Base-by-base conservation (phyloP, 2,888 invertebrate species). In the Cheilosia vulpina region DNA sequence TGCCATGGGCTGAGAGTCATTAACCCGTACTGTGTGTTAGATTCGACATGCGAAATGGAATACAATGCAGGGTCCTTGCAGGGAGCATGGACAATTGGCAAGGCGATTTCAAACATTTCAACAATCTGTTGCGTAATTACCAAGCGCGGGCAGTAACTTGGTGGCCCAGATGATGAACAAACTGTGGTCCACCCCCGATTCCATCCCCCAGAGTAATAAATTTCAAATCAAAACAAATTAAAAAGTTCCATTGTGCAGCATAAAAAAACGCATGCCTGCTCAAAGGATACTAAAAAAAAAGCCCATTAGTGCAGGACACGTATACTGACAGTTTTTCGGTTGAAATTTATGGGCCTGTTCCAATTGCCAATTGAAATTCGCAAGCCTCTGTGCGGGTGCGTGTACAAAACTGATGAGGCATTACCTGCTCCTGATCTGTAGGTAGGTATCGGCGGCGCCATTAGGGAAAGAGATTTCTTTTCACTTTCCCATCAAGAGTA, bases 81-180 rank as follows among this genome's bases (percentile, higher is more conserved):
- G 11, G 13, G 24, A 78, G 47, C 21, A 27, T 9, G 11, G 17
- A 15, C 13, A 24, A 34, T 21, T 24, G 21, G 13, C 6, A 11
- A n/a, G 24, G 24, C 34, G 47, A 78, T 79, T 65, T 68, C 52
- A 43, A 58, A 66, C 66, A 19, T 65, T 53, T 68, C 62, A 69
- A 45, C 19, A 80, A 65, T 57, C 55, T 78, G 71, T 43, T 78
- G 5, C 1, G 34, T 15, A 41, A 60, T 34, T 2, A 21, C 43
- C 55, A 17, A 47, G 11, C 41, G 38, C 52, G n/a, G 31, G 24
- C 52, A 50, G 21, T 21, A 13, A 50, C 65, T 72, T 43, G 71
- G 75, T 76, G 84, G 84, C 69, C 79, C 84, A 75, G 53, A 63
- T 84, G 83, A 73, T 79, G 68, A 80, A 84, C 60, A 60, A 71